Conservation (phyloP, 2,797 vertebrate genomes). For the Sebastes dallii region DNA sequence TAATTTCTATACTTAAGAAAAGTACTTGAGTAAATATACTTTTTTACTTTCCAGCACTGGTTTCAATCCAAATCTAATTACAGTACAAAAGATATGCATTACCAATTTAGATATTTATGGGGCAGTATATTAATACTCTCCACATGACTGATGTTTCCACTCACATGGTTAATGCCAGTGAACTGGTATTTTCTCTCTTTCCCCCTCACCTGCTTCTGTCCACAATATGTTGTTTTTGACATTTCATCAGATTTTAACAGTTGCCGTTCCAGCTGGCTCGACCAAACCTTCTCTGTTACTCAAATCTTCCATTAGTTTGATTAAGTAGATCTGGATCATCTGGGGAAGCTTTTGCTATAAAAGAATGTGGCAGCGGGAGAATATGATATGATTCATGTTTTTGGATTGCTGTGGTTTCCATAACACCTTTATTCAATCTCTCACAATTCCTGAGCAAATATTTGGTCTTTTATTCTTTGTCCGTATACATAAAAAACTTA, state of each 20-base stretch:
- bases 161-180: background rate
- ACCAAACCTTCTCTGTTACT: background rate
- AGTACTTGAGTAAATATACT: background rate
- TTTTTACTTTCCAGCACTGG: background rate
- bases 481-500: conserved; percentile 76
- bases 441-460: conserved; percentile 83
- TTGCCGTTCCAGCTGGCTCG: conserved; percentile 42
- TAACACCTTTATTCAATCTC: conserved; percentile 79
- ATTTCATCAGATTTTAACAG: conserved; percentile 29
- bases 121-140: background rate
- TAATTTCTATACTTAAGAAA: background rate
- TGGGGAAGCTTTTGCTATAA: conserved; percentile 34
- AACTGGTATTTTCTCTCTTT: background rate
- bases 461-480: conserved; percentile 73
- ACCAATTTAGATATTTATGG: background rate
- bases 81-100: background rate
- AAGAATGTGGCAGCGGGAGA: conserved; percentile 47
- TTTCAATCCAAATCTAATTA: background rate
- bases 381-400: conserved; percentile 62
- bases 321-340: conserved; percentile 40
- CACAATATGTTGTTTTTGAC: conserved; percentile 27
- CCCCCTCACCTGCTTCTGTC: conserved; percentile 8
- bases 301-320: conserved; percentile 50
- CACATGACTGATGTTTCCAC: background rate
- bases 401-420: conserved; percentile 64